A percentile compares a stretch with the other conserved stretches of the same genome.
phyloP scores from a whole-genome alignment of 1,140 invertebrate species.

The Chionoecetes opilio region DNA sequence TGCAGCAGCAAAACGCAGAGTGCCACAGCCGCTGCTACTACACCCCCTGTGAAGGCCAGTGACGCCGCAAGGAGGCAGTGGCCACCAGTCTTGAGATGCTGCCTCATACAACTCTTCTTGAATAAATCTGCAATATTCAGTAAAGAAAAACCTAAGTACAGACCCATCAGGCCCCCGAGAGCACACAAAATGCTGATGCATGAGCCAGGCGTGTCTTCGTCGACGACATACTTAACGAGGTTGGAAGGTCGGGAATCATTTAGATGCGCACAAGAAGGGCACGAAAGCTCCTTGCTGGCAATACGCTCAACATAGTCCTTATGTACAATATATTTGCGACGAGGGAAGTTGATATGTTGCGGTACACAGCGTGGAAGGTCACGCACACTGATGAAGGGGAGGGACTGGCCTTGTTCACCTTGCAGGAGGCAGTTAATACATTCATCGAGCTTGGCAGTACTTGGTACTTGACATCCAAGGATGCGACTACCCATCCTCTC shows the following conservation, averaged over 20 bases:
- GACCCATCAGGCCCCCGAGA: constrained; percentile 39
- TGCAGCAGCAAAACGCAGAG: constrained; percentile 23
- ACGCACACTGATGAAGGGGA: neutral
- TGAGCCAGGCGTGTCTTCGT: neutral
- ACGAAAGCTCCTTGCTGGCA: neutral
- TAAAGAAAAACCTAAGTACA: constrained; percentile 55
- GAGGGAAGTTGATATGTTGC: neutral
- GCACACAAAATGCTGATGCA: neutral
- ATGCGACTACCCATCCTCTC: constrained; percentile 43
- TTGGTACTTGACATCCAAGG: neutral
- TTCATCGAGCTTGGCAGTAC: neutral
- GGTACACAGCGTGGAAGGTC: constrained; percentile 13
- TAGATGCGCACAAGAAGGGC: neutral
- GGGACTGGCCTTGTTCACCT: too few relatives aligned
- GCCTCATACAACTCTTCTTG: neutral
- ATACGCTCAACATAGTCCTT: constrained; percentile 6
- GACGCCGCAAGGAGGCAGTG: neutral
- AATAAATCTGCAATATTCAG: neutral
- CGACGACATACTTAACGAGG: neutral
- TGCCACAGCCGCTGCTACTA: neutral
- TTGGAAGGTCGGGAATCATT: neutral
- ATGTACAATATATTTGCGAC: neutral
- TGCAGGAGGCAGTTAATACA: constrained; percentile 32
- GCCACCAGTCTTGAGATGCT: neutral
- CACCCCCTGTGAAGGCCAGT: neutral